These are phyloP conservation scores for Dicyrtoma fusca DNA, from an alignment of 2,888 invertebrate species.

Conservation along the genomic window DNA sequence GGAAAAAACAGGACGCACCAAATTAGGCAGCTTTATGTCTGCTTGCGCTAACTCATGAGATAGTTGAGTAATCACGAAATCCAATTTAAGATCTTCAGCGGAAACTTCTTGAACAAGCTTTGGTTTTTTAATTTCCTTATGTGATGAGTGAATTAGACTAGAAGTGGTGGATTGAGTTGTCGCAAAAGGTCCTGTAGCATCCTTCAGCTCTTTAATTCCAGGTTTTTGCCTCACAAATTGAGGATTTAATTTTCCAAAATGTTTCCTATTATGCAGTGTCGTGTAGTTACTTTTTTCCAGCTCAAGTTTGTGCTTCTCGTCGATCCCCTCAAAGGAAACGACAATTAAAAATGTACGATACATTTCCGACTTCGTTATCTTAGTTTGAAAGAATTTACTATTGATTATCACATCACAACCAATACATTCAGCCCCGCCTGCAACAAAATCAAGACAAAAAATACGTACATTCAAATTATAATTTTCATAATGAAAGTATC, in stretches of 20 bases:
- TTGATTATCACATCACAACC: constrained; percentile 62
- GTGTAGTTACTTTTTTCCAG: constrained; percentile 59
- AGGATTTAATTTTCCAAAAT: constrained; percentile 52
- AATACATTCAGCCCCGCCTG: constrained; percentile 60
- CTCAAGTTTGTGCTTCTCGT: constrained; percentile 60
- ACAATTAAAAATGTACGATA: constrained; percentile 61
- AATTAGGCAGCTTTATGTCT: constrained; percentile 50
- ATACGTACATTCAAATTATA: too few species aligned
- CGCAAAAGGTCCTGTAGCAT: constrained; percentile 32
- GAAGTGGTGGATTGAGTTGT: constrained; percentile 25
- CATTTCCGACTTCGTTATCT: constrained; percentile 59
- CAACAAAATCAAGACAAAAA: constrained; percentile 33
- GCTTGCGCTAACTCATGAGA: constrained; percentile 45
- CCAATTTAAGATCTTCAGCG: constrained; percentile 38
- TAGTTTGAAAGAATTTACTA: constrained; percentile 59
- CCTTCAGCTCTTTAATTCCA: constrained; percentile 47
- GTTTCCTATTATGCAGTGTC: constrained; percentile 47
- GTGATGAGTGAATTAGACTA: constrained; percentile 10
- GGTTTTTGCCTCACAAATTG: constrained; percentile 53
- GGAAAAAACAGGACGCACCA: constrained; percentile 39
- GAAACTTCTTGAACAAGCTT: constrained; percentile 36
- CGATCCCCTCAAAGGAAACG: constrained; percentile 61
- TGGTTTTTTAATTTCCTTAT: constrained; percentile 16
- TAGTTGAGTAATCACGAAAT: constrained; percentile 44
- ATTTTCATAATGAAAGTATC: too few species aligned